Evolutionary conservation across 2,113 vertebrate species (phyloP).

Genomic region (Stictonetta naevosa): DNA sequence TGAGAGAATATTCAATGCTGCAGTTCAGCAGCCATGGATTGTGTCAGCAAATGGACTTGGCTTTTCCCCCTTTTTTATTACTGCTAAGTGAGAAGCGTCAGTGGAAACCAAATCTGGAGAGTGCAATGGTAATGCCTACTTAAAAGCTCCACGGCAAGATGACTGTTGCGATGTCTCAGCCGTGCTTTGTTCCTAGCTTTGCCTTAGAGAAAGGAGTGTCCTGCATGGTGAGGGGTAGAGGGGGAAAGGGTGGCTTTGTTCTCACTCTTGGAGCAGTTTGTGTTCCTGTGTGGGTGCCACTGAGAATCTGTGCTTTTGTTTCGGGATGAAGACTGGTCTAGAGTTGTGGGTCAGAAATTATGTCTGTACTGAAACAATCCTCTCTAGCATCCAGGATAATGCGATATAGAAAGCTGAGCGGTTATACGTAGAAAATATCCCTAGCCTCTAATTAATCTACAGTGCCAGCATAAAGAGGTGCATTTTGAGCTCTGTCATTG

Average conservation of each 20-base stretch:
- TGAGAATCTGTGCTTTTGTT: neutral
- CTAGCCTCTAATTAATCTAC: neutral
- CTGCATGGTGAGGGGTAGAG: neutral
- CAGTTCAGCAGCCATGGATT: neutral
- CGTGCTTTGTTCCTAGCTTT: neutral
- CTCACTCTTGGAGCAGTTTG: neutral
- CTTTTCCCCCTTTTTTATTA: neutral
- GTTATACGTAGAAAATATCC: neutral
- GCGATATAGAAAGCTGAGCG: neutral
- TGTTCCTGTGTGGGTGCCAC: neutral
- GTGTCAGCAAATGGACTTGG: neutral
- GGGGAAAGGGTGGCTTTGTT: neutral
- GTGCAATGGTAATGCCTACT: neutral
- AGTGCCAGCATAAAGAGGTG: neutral
- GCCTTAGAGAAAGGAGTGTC: neutral
- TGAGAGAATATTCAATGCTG: neutral
- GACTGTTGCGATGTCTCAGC: neutral
- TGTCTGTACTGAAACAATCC: neutral
- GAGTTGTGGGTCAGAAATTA: neutral
- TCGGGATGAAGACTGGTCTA: neutral
- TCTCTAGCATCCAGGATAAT: neutral
- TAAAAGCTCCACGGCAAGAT: neutral
- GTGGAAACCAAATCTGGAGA: neutral
- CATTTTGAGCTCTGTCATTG: constrained; percentile 19
- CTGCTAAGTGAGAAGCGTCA: neutral